Evolutionary conservation across 2,797 vertebrate species (phyloP).

Genomic region (Echiichthys vipera): DNA sequence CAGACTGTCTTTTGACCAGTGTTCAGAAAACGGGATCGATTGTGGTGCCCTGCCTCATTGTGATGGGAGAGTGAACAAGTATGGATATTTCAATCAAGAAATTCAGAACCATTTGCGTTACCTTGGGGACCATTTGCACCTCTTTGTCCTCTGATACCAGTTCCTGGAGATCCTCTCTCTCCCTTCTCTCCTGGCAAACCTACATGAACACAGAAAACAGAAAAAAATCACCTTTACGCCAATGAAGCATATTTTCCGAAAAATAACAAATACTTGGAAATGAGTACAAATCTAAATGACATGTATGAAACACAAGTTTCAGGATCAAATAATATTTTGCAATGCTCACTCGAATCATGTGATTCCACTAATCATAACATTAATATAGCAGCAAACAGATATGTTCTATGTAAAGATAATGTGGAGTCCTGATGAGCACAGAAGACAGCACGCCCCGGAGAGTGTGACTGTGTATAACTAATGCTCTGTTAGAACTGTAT

Average conservation of each 20-base stretch:
- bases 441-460: too few relatives aligned
- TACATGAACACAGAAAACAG: slow-evolving; percentile 63
- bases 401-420: too few relatives aligned
- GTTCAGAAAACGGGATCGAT: slow-evolving; percentile 19
- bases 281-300: background rate
- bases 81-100: background rate
- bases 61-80: background rate
- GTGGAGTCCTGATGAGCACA: too few relatives aligned
- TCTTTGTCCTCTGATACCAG: slow-evolving; percentile 90
- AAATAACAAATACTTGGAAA: background rate
- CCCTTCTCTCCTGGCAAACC: slow-evolving; percentile 95
- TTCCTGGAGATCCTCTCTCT: slow-evolving; percentile 89
- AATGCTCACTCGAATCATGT: slow-evolving; percentile 8
- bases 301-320: slow-evolving; percentile 2
- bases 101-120: slow-evolving; percentile 70
- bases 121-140: slow-evolving; percentile 92
- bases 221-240: slow-evolving; percentile 12
- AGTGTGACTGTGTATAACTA: too few relatives aligned
- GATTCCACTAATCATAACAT: too few relatives aligned
- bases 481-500: too few relatives aligned
- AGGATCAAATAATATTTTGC: background rate
- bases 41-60: slow-evolving; percentile 16
- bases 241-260: background rate
- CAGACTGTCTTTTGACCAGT: slow-evolving; percentile 24
- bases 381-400: too few relatives aligned